phyloP scores from a whole-genome alignment of 2,113 vertebrate genomes.

The Gadus macrocephalus region DNA sequence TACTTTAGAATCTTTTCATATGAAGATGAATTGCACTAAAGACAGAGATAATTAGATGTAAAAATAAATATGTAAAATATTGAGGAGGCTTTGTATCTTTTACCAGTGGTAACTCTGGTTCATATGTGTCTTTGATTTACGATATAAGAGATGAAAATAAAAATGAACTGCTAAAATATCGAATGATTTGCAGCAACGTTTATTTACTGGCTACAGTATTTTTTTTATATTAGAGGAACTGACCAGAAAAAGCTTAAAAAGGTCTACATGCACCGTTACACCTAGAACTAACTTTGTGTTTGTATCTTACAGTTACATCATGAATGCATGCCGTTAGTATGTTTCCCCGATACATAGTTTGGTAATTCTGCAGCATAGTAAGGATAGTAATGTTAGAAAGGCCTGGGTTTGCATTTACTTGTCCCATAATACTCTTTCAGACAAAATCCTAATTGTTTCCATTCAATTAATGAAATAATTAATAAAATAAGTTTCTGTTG shows the following conservation, averaged over 20 bases:
- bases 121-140: slow-evolving; percentile 33
- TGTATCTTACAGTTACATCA: too few species aligned
- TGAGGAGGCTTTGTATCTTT: slow-evolving; percentile 20
- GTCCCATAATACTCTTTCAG: too few species aligned
- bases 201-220: slow-evolving; percentile 6
- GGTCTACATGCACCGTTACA: too few species aligned
- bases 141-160: slow-evolving; percentile 2
- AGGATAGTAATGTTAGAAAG: too few species aligned
- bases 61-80: slow-evolving; percentile 15
- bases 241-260: slow-evolving; percentile 12
- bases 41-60: slow-evolving; percentile 10
- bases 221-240: slow-evolving; percentile 26
- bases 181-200: not conserved
- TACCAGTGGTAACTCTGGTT: slow-evolving; percentile 34
- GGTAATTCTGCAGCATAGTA: too few species aligned
- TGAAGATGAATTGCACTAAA: slow-evolving; percentile 10
- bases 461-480: too few species aligned
- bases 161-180: slow-evolving; percentile 32
- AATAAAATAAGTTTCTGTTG: too few species aligned
- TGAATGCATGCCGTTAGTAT: too few species aligned
- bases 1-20: not conserved
- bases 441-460: too few species aligned
- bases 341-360: too few species aligned
- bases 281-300: too few species aligned
- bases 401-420: too few species aligned